phyloP scores from a whole-genome alignment of 2,888 invertebrate genomes.

The Lithophane leautieri region DNA sequence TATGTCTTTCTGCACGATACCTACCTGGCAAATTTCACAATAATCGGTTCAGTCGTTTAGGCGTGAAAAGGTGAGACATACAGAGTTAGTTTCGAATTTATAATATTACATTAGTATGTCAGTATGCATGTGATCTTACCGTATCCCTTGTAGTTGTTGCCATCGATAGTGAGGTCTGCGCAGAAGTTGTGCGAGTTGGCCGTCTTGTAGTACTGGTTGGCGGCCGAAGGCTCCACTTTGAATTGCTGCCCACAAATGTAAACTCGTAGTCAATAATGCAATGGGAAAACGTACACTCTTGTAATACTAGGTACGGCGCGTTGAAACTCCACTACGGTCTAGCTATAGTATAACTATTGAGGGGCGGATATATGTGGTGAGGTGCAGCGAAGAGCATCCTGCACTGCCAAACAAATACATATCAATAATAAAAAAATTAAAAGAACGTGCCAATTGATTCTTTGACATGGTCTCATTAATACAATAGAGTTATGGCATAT shows the following conservation, averaged over 20 bases:
- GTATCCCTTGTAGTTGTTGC: constrained; percentile 82
- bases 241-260: constrained; percentile 83
- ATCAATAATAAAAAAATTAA: too few relatives aligned
- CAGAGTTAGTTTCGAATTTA: background rate
- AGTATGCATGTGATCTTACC: constrained; percentile 72
- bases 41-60: background rate
- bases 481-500: too few relatives aligned
- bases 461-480: too few relatives aligned
- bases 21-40: background rate
- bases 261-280: background rate
- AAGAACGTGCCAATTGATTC: too few relatives aligned
- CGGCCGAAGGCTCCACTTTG: constrained; percentile 88
- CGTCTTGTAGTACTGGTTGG: constrained; percentile 85
- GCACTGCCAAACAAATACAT: background rate
- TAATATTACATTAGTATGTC: background rate
- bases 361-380: background rate
- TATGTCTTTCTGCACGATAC: too few relatives aligned
- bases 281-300: background rate
- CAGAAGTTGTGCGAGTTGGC: constrained; percentile 78
- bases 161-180: constrained; percentile 84
- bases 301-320: background rate
- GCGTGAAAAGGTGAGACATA: background rate
- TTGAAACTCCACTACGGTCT: background rate
- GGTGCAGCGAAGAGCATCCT: background rate
- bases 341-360: too few relatives aligned